Evolutionary conservation across 2,888 invertebrate genomes (phyloP).

Genomic region (Drosophila basisetae): DNA sequence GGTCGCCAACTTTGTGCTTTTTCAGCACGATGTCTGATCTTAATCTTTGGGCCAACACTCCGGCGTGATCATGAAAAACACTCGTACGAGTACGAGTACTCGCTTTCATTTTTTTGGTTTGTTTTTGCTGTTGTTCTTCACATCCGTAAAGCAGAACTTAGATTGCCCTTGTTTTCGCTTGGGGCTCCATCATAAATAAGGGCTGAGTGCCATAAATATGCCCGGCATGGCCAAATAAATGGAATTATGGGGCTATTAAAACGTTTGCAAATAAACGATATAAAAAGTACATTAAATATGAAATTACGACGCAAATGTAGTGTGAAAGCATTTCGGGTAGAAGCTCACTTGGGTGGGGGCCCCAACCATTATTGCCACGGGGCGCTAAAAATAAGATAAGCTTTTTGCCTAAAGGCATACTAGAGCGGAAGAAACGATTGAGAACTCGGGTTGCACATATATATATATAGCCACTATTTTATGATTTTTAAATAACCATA

Average conservation of each 20-base stretch:
- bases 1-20: conserved; percentile 24
- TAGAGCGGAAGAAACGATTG: not conserved
- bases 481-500: not conserved
- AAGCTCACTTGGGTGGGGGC: conserved; percentile 8
- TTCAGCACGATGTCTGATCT: conserved; percentile 55
- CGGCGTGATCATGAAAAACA: conserved; percentile 52
- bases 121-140: not conserved
- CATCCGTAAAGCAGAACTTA: not conserved
- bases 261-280: conserved; percentile 65
- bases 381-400: conserved; percentile 35
- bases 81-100: not conserved
- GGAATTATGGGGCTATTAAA: conserved; percentile 71
- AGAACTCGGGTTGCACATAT: not conserved
- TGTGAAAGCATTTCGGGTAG: conserved; percentile 38
- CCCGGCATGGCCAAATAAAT: conserved; percentile 53
- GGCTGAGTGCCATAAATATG: conserved; percentile 66
- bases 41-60: conserved; percentile 45
- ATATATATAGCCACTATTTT: not conserved
- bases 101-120: not conserved
- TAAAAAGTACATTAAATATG: conserved; percentile 60
- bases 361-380: conserved; percentile 14
- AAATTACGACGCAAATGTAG: conserved; percentile 61
- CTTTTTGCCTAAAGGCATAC: not conserved
- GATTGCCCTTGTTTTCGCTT: conserved; percentile 9
- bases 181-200: conserved; percentile 64